Evolutionary conservation across 2,888 invertebrate species (phyloP), one percentile per base, ranked within the genome.

Genomic region (Boloria selene): DNA sequence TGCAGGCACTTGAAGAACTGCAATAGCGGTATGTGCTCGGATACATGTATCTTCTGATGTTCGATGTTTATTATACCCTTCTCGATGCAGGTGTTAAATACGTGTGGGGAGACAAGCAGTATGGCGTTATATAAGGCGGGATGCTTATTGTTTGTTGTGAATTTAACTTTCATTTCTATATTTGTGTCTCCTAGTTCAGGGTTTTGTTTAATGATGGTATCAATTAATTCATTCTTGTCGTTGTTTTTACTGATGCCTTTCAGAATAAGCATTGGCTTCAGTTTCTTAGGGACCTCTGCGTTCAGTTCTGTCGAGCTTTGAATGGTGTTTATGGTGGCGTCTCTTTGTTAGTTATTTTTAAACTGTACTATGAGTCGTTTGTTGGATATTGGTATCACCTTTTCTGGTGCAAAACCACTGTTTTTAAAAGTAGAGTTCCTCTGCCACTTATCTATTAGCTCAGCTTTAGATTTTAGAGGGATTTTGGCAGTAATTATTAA

Each of bases 41-140:
- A 14, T 13, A 56, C 17, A 14, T 56, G 45, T 16, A 56, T 18
- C 3, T 22, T 38, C 7, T 56, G 44, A 14, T 56, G 56, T 14
- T 56, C 56, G 13, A 56, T 18, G 42, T 56, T 56, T 5, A 56
- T 51, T 3, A 22, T 13, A 13, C n/a, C 22, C 14, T 51, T 51
- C 13, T 13, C 6, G 14, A 51, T 51, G 22, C 18, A 22, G 6
- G 22, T 26, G 14, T 51, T 51, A 14, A 51, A 51, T 22, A 51
- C 51, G 5, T 16, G 13, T 2, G 26, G 22, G 18, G 51, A 51
- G 13, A 51, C 51, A 2, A 51, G 18, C 10, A 51, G 13, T 18
- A 51, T 14, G 6, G 51, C 51, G 16, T 51, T 51, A 10, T 51
- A 51, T 22, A 51, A 7, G 16, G 51, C 51, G 18, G 22, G 13